Conservation (phyloP, 1,140 invertebrate species). For the Drosophila murphyi region DNA sequence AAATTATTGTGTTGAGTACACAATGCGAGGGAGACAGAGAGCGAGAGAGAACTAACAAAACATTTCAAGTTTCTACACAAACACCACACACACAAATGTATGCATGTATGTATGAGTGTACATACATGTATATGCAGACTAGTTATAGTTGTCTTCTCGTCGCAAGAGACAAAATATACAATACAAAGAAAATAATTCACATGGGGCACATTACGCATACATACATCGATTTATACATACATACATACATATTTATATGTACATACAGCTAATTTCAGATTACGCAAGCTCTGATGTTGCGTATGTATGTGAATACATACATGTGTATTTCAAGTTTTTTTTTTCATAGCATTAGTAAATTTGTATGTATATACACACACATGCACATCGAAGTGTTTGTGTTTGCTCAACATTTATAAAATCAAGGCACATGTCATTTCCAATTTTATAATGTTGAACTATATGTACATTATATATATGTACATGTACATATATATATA, state of each 20-base stretch:
- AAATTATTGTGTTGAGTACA: constrained; percentile 14
- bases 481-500: constrained; percentile 33
- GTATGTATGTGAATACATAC: constrained; percentile 32
- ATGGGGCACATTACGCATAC: constrained; percentile 33
- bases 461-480: constrained; percentile 23
- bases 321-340: constrained; percentile 50
- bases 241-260: constrained; percentile 31
- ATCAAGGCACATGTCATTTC: constrained; percentile 55
- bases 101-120: constrained; percentile 5
- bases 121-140: constrained; percentile 1
- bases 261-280: constrained; percentile 32
- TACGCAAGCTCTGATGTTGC: constrained; percentile 20
- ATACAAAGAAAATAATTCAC: constrained; percentile 46
- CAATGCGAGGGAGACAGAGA: constrained; percentile 10
- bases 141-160: constrained; percentile 45
- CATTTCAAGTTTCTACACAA: constrained; percentile 41
- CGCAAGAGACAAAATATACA: constrained; percentile 22
- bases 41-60: constrained; percentile 37
- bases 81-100: constrained; percentile 13
- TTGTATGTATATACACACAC: constrained; percentile 9
- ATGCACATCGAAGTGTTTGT: constrained; percentile 6
- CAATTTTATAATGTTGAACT: constrained; percentile 44
- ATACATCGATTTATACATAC: constrained; percentile 37
- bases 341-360: constrained; percentile 19
- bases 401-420: constrained; percentile 42